Evolutionary conservation across 1,140 invertebrate genomes (phyloP), one percentile per base, ranked within the genome.

Genomic region (Battus philenor): DNA sequence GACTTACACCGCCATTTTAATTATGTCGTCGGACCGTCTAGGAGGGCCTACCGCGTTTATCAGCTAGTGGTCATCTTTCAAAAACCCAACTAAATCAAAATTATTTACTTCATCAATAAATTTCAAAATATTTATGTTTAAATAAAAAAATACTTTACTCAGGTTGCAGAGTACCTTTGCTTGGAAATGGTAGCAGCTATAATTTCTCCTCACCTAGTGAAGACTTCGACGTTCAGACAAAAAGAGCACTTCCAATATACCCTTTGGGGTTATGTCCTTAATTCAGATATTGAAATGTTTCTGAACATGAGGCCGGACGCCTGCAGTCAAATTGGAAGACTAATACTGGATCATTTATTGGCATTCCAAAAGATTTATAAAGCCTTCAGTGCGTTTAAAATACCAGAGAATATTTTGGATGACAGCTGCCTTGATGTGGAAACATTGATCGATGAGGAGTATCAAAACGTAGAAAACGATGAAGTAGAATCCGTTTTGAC

Each of bases 91-190:
- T n/a, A n/a, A n/a, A n/a, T n/a, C n/a, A n/a, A n/a, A n/a, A n/a
- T n/a, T n/a, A n/a, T n/a, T n/a, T n/a, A n/a, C n/a, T n/a, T n/a
- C n/a, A n/a, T n/a, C n/a, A n/a, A n/a, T n/a, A n/a, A n/a, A n/a
- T n/a, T n/a, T n/a, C n/a, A n/a, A n/a, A n/a, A n/a, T n/a, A n/a
- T n/a, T n/a, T n/a, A n/a, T n/a, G n/a, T n/a, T n/a, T n/a, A n/a
- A n/a, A n/a, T n/a, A n/a, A n/a, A n/a, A n/a, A n/a, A n/a, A n/a
- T n/a, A n/a, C n/a, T n/a, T n/a, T n/a, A n/a, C n/a, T n/a, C 57
- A 90, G 87, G 78, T 89, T 43, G 84, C 87, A 24, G 88, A 89
- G 63, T 89, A 89, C 50, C 62, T 90, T 0, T 89, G 87, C 52
- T 65, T 77, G 10, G 87, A 89, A 71, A 73, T 90, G 54, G 79